These are phyloP conservation scores for Enhydra lutris DNA, from an alignment of 2,113 vertebrate species.

Conservation along the genomic window DNA sequence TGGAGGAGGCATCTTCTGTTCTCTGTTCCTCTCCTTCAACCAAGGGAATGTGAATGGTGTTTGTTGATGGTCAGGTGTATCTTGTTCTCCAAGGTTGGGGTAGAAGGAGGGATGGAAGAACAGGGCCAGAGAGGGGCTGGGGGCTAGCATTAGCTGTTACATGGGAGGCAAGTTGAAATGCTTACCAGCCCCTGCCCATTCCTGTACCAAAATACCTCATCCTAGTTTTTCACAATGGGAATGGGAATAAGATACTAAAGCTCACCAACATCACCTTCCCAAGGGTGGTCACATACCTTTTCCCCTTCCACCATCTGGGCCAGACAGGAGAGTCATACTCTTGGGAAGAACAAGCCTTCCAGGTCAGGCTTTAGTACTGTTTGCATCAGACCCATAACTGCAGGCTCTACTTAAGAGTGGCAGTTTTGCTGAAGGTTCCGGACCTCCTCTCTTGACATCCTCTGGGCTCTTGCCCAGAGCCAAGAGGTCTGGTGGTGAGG, in stretches of 20 bases:
- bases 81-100: conserved; percentile 26
- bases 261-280: conserved; percentile 6
- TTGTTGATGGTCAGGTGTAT: neutral
- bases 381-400: conserved; percentile 37
- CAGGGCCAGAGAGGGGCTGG: conserved; percentile 35
- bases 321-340: conserved; percentile 16
- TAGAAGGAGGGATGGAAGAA: conserved; percentile 47
- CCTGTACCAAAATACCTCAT: neutral
- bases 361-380: neutral
- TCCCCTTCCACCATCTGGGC: conserved; percentile 21
- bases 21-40: conserved; percentile 40
- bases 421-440: conserved; percentile 40
- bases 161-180: conserved; percentile 1
- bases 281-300: conserved; percentile 39
- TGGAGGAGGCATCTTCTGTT: conserved; percentile 49
- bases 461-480: conserved; percentile 27
- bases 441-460: neutral
- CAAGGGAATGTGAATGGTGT: conserved; percentile 18
- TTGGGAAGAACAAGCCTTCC: conserved; percentile 49
- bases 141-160: conserved; percentile 8
- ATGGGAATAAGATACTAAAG: conserved; percentile 48
- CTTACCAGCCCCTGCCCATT: conserved; percentile 10
- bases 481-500: conserved; percentile 50
- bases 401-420: conserved; percentile 3
- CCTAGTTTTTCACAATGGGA: conserved; percentile 41